Conservation (phyloP, 1,140 invertebrate species). For the Procambarus clarkii region DNA sequence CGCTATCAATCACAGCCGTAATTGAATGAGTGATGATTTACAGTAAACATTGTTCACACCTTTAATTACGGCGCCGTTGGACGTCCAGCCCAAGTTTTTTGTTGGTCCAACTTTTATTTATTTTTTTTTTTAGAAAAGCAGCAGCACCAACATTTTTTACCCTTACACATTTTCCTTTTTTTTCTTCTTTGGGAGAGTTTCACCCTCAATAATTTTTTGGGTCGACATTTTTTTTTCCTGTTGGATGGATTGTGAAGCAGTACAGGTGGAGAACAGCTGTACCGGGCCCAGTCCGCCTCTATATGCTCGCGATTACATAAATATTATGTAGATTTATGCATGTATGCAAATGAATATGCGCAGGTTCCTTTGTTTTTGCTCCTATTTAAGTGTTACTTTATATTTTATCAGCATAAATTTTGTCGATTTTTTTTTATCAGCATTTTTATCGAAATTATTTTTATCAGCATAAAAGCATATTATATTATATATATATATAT, state of each 20-base stretch:
- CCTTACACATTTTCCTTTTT: neutral
- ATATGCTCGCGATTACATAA: neutral
- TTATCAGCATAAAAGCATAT: too few species aligned
- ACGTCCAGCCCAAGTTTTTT: neutral
- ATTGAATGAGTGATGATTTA: conserved; percentile 14
- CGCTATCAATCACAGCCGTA: neutral
- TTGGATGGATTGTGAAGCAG: too few species aligned
- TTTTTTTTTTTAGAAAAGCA: neutral
- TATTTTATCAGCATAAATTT: too few species aligned
- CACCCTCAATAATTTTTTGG: too few species aligned
- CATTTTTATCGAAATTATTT: too few species aligned
- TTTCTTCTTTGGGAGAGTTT: neutral
- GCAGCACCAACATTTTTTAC: neutral
- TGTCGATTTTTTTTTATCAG: too few species aligned
- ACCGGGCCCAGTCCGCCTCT: neutral
- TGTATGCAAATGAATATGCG: neutral
- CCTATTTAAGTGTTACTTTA: too few species aligned
- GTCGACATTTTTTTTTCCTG: too few species aligned
- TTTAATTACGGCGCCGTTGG: conserved; percentile 6
- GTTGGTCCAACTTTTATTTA: neutral
- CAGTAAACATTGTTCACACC: conserved; percentile 13
- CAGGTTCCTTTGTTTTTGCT: neutral
- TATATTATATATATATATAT: too few species aligned
- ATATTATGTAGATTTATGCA: neutral
- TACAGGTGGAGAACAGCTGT: neutral